These are phyloP conservation scores for Bufo bufo DNA, from an alignment of 2,113 vertebrate species.

Conservation along the genomic window DNA sequence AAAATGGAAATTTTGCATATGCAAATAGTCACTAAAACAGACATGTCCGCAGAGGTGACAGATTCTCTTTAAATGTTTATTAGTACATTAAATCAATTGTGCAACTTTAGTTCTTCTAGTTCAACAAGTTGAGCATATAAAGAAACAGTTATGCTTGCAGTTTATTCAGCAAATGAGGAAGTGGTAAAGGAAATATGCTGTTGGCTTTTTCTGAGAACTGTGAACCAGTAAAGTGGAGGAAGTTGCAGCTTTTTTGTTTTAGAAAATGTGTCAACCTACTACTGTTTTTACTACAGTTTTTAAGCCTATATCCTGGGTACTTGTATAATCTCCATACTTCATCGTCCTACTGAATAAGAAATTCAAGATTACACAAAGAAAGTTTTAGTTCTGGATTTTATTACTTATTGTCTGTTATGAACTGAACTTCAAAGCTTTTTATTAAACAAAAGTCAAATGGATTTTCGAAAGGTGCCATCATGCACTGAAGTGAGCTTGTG, in stretches of 20 bases:
- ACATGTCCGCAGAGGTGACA: no score
- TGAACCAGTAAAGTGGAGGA: constrained; percentile 71
- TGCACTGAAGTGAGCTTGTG: constrained; percentile 82
- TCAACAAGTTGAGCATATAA: neutral
- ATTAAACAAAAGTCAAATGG: constrained; percentile 72
- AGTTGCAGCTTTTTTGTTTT: constrained; percentile 62
- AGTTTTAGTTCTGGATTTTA: no score
- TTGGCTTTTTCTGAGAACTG: constrained; percentile 77
- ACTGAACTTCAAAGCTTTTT: neutral
- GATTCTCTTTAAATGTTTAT: no score
- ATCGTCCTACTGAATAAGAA: neutral
- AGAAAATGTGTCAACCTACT: constrained; percentile 34
- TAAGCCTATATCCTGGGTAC: neutral
- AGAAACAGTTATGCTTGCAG: neutral
- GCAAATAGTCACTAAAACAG: no score
- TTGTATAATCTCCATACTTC: no score
- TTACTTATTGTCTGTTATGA: neutral
- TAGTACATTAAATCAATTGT: no score
- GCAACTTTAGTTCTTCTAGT: neutral
- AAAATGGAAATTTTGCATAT: no score
- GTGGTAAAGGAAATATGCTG: constrained; percentile 76
- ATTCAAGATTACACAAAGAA: neutral
- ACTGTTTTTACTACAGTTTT: neutral
- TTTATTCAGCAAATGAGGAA: constrained; percentile 71
- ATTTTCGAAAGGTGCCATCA: constrained; percentile 74